Percentiles rank a stretch among this genome's conserved stretches.
Evolutionary conservation across 2,113 vertebrate genomes (phyloP).

Genomic region (Gila orcuttii): DNA sequence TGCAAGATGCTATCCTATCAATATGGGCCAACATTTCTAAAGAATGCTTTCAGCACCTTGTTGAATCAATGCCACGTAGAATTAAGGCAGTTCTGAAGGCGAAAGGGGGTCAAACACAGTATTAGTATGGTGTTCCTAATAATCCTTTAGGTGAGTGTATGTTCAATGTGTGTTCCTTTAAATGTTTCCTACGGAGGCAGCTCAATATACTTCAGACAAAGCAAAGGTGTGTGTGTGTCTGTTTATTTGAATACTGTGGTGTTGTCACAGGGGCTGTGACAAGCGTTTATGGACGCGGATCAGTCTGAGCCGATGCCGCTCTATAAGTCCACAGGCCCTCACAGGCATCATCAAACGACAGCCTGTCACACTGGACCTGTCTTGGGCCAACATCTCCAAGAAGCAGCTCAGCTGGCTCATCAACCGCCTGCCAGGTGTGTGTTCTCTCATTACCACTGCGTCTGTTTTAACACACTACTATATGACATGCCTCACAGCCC

Average conservation of each 20-base stretch:
- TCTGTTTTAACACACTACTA: background rate
- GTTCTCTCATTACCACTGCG: background rate
- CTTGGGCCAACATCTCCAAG: constrained; percentile 97
- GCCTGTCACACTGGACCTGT: constrained; percentile 91
- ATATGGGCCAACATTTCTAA: no score
- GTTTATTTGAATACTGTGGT: background rate
- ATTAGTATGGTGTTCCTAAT: no score
- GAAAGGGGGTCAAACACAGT: no score
- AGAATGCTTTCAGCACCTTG: no score
- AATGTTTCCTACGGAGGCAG: background rate
- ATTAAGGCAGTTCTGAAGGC: no score
- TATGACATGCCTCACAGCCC: background rate
- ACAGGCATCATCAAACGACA: constrained; percentile 97
- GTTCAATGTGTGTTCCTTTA: background rate
- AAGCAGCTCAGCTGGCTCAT: constrained; percentile 97
- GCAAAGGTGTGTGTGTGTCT: background rate
- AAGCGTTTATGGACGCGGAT: constrained; percentile 96
- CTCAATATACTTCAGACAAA: background rate
- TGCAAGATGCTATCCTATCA: no score
- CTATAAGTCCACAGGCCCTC: constrained; percentile 91
- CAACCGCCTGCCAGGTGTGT: constrained; percentile 89
- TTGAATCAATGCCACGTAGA: no score
- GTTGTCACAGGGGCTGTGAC: constrained; percentile 87
- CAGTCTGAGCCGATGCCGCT: constrained; percentile 92
- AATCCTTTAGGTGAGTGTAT: no score